Evolutionary conservation across 2,888 invertebrate species (phyloP).

Genomic region (Nephrotoma appendiculata): DNA sequence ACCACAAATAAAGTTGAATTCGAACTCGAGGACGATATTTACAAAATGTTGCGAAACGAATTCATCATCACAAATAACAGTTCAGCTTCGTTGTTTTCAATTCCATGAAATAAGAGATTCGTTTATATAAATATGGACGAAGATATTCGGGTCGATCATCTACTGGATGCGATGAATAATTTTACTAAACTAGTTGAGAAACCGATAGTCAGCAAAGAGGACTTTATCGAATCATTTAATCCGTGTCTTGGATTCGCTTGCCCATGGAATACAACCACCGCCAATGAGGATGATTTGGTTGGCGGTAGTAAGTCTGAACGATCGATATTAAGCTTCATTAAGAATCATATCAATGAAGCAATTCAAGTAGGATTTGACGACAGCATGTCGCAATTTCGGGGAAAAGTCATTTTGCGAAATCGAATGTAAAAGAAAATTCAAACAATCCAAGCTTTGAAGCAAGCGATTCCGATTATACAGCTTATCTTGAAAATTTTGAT

Average conservation of each 20-base stretch:
- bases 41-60: conserved; percentile 74
- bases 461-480: conserved; percentile 24
- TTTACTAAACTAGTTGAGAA: conserved; percentile 21
- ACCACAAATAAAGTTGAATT: conserved; percentile 65
- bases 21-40: conserved; percentile 83
- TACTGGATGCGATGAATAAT: conserved; percentile 21
- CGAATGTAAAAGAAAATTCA: conserved; percentile 37
- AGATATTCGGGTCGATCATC: conserved; percentile 28
- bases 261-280: conserved; percentile 16
- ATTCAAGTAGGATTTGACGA: conserved; percentile 79
- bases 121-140: conserved; percentile 62
- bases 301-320: conserved; percentile 12
- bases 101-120: conserved; percentile 86
- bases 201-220: conserved; percentile 11
- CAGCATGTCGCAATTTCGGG: conserved; percentile 50
- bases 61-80: conserved; percentile 82
- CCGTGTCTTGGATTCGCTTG: conserved; percentile 28
- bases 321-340: conserved; percentile 47
- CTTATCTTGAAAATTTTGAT: conserved; percentile 26
- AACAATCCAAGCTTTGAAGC: conserved; percentile 22
- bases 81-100: conserved; percentile 72
- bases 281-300: neutral
- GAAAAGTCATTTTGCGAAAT: conserved; percentile 34
- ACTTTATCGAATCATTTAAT: conserved; percentile 20
- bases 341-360: conserved; percentile 71